Conservation (phyloP, 2,113 vertebrate species). For the Plecturocebus donacophilus region DNA sequence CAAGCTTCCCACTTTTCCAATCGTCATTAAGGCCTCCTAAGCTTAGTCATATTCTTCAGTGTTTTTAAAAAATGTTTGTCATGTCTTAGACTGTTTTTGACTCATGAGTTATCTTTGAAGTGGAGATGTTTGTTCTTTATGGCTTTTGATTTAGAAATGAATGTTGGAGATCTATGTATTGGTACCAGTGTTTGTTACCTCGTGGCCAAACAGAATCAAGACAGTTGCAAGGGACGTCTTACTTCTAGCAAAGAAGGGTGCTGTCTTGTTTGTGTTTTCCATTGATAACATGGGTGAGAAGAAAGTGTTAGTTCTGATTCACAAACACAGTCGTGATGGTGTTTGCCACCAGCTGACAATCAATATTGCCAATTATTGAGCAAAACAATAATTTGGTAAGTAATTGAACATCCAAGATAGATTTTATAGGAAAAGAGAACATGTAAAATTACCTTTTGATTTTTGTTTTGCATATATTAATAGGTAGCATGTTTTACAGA, state of each 20-base stretch:
- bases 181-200: background rate
- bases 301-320: background rate
- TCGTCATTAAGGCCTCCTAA: background rate
- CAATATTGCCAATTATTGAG: background rate
- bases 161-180: accelerated
- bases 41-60: background rate
- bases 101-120: background rate
- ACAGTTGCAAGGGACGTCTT: accelerated
- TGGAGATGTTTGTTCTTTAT: background rate
- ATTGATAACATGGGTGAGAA: accelerated
- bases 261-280: no score
- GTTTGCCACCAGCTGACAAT: no score
- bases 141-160: background rate
- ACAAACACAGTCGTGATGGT: background rate
- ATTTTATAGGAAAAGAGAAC: background rate
- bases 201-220: background rate
- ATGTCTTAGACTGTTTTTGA: background rate
- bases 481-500: background rate
- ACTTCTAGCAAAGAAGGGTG: no score
- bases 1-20: background rate
- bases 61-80: background rate
- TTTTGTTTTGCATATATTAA: background rate
- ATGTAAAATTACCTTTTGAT: background rate
- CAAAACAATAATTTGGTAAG: background rate
- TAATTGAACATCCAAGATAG: background rate